Evolutionary conservation across 2,888 invertebrate species (phyloP), one percentile per base, ranked within the genome.

Genomic region (Cynaeus angustus): DNA sequence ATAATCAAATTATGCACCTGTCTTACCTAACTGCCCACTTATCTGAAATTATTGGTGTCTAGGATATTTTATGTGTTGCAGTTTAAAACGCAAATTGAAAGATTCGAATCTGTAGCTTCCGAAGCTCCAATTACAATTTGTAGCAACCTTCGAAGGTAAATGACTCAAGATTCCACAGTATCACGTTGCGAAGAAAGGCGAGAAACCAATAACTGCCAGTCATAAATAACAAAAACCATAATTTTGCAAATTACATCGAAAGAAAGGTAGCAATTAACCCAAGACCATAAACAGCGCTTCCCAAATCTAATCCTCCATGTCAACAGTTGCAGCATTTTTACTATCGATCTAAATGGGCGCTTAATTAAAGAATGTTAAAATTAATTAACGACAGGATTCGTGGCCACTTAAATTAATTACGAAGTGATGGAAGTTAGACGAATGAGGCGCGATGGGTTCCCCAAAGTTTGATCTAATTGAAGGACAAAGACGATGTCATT

Each of bases 401-500:
- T 21, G 48, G 8, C 50, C 53, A 30, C 5, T 33, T 26, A 33
- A 53, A 53, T 53, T 53, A 53, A 37, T 53, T 53, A 53, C 30
- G 8, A 28, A 50, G 28, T 28, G 50, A 50, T 50, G 6, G 26
- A 37, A 21, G 13, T 9, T 3, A n/a, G 12, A 41, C 14, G 21
- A 10, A 38, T 41, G 26, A 13, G 53, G 53, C 53, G 33, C 10
- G 55, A 55, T 33, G 37, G 37, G 55, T 55, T n/a, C n/a, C 12
- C 55, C 33, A 55, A 55, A 33, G 12, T 53, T 3, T n/a, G 33
- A 33, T 53, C 55, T 12, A 59, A 46, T 59, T 48, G 14, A 26
- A 33, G 14, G 48, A 61, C 61, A 61, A 61, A 61, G 61, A 61
- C 59, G 9, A 33, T 52, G 53, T 64, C 50, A 50, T 41, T 53